Evolutionary conservation across 2,797 vertebrate species (phyloP).

Genomic region (Sebastes taczanowskii): DNA sequence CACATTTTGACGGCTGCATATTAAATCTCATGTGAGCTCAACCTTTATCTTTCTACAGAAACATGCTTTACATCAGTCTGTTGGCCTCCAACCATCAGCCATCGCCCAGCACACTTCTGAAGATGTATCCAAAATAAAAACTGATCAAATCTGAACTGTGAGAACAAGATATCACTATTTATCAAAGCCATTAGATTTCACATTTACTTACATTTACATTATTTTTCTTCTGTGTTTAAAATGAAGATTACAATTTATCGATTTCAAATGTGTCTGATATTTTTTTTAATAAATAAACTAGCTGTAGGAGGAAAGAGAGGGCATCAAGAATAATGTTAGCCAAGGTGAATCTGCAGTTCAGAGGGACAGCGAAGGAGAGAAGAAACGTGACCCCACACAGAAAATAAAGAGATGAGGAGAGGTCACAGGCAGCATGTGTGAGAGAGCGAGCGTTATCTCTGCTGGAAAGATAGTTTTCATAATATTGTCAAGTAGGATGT

Average conservation of each 20-base stretch:
- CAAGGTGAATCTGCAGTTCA: not conserved
- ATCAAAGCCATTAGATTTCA: not conserved
- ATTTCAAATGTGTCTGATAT: not conserved
- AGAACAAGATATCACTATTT: not conserved
- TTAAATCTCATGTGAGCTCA: not conserved
- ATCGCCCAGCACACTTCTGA: not conserved
- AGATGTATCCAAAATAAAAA: not conserved
- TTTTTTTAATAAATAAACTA: rapidly evolving
- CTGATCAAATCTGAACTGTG: not conserved
- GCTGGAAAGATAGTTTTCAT: not conserved
- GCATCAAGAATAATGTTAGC: not conserved
- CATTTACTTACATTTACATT: not conserved
- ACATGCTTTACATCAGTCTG: not conserved
- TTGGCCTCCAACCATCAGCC: not conserved
- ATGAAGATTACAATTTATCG: not conserved
- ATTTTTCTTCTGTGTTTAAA: not conserved
- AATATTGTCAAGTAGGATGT: not conserved
- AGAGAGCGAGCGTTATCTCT: not conserved
- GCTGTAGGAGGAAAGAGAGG: not conserved
- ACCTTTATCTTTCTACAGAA: slow-evolving; percentile 8
- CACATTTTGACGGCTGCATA: not conserved
- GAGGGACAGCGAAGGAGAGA: not conserved
- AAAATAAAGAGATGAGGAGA: not conserved
- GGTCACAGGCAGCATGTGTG: not conserved
- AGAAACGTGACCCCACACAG: not conserved